These are phyloP conservation scores for Sebastes nivosus DNA, from an alignment of 2,797 vertebrate species.

Conservation along the genomic window DNA sequence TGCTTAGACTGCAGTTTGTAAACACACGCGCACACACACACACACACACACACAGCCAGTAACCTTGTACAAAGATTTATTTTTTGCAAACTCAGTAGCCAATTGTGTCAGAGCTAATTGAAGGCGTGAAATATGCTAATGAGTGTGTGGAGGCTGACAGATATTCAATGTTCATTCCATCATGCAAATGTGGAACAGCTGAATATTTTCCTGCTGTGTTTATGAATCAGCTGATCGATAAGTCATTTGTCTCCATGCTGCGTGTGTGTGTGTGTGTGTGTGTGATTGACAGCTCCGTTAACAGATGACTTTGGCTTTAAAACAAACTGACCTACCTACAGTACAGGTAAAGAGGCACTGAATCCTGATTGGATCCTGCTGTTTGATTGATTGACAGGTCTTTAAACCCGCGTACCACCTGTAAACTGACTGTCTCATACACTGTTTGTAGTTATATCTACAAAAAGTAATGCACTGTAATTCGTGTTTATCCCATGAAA, in stretches of 20 bases:
- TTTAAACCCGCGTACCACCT: neutral
- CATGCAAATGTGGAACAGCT: conserved; percentile 69
- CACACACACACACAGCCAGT: conserved; percentile 24
- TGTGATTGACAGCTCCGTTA: conserved; percentile 23
- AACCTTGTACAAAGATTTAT: conserved; percentile 69
- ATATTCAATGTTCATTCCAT: conserved; percentile 76
- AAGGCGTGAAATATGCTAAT: conserved; percentile 76
- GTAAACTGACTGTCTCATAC: neutral
- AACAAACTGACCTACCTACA: neutral
- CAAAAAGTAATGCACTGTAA: too few species aligned
- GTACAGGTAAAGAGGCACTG: neutral
- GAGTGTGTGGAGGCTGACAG: conserved; percentile 64
- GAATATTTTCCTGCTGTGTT: conserved; percentile 69
- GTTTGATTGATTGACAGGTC: neutral
- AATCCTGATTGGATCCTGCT: neutral
- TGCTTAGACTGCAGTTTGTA: conserved; percentile 64
- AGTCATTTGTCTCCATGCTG: conserved; percentile 30
- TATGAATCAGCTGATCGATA: conserved; percentile 74
- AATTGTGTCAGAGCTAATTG: conserved; percentile 74
- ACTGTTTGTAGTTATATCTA: too few species aligned
- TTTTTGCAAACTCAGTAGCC: conserved; percentile 76
- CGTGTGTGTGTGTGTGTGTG: conserved; percentile 3
- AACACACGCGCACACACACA: conserved; percentile 11
- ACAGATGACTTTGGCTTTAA: conserved; percentile 7
- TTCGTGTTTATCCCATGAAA: too few species aligned